Evolutionary conservation across 1,140 invertebrate genomes (phyloP).

Genomic region (Arion vulgaris): DNA sequence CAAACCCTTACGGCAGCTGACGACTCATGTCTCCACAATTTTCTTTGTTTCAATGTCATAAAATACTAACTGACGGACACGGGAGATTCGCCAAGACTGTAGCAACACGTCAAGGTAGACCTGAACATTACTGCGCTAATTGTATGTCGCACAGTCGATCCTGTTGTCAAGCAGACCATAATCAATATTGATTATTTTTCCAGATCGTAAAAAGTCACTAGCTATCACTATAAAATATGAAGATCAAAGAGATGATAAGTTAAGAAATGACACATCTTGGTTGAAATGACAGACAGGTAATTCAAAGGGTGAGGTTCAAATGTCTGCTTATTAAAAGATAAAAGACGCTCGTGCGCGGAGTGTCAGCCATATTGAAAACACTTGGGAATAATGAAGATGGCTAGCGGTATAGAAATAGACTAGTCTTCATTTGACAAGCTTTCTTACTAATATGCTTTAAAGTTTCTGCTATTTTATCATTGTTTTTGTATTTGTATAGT

Average conservation of each 20-base stretch:
- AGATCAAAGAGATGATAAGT: background rate
- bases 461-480: no score
- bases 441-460: no score
- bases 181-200: constrained; percentile 15
- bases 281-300: constrained; percentile 11
- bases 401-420: background rate
- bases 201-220: background rate
- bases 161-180: no score
- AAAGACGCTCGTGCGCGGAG: background rate
- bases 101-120: background rate
- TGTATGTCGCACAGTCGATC: no score
- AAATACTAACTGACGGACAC: background rate
- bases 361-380: background rate
- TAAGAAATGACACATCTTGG: background rate
- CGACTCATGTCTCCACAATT: no score
- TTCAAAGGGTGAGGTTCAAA: background rate
- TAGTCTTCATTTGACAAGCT: no score
- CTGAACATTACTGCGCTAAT: background rate
- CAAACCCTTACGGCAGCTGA: no score
- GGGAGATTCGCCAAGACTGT: background rate
- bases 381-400: background rate
- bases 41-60: background rate
- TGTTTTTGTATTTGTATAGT: no score
- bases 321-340: constrained; percentile 1
- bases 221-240: background rate